Base-by-base conservation (phyloP, 2,888 invertebrate genomes). In the Allygus modestus region DNA sequence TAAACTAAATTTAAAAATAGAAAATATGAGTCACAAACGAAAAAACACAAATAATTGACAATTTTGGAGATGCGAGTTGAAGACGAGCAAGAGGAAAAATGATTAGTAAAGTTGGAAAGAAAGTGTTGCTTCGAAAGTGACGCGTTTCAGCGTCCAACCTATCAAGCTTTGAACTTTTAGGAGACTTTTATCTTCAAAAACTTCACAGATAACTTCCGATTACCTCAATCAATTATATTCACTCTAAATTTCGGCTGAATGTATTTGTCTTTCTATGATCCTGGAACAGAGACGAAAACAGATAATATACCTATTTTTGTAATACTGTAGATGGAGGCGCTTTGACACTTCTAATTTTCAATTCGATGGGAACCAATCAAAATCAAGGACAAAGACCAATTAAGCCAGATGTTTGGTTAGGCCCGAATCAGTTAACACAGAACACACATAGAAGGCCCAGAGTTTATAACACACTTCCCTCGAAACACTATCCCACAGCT, bases 331-430 rank as follows among this genome's bases (percentile, higher is more conserved):
- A n/a, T n/a, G n/a, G n/a, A n/a, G n/a, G n/a, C n/a, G n/a, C n/a
- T n/a, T n/a, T n/a, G n/a, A n/a, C n/a, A n/a, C n/a, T n/a, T 9
- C 17, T 46, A 46, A 15, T 15, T 46, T 9, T 46, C 9, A 15
- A 15, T 46, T 46, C 12, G 1, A 54, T 1, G 54, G 1, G 54
- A 54, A 23, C 54, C 54, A 23, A 65, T 65, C 65, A 65, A 12
- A 65, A 28, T 31, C 23, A 23, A 23, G 54, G 54, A 65, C 65
- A 65, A 65, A 65, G 65, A 28, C 28, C 65, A 65, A 65, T 65
- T 31, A 65, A 28, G 65, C 2, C 65, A 2, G 15, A 17, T 65
- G 65, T 65, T 65, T 65, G 31, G 65, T 28, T 65, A 65, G 65
- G 65, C 26, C 28, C 5, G 65, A 26, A 65, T 28, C 65, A 1